Base-by-base conservation (phyloP, 2,888 invertebrate genomes). In the Lycophotia porphyrea region DNA sequence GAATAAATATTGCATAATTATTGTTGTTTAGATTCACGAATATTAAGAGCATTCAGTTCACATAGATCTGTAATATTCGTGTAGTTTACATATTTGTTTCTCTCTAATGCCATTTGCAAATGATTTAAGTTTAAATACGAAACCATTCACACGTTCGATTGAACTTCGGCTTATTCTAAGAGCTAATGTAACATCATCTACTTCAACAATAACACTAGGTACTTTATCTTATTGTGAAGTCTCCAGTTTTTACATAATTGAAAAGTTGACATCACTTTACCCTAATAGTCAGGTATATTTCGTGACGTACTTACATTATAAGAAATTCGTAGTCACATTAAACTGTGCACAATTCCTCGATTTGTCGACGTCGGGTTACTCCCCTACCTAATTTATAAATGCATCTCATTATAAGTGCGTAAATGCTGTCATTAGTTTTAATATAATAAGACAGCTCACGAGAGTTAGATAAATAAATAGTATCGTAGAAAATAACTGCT, bases 311-410 rank as follows among this genome's bases (percentile, higher is more conserved):
- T 82, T 87, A 88, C 82, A 88, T 88, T 90, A 91, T 91, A 90
- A 91, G 92, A 93, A 95, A 95, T 95, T 94, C 95, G 94, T 93
- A 93, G 89, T 93, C 93, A 93, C 93, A 90, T 90, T 85, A 89
- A 90, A 93, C 91, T 92, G 93, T 93, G 94, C 91, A 95, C 95
- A 96, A 96, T 96, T 96, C 96, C 96, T 95, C 92, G 92, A 91
- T 89, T 91, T 87, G 90, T 91, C 91, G 90, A 93, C 91, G 72
- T 88, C 87, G 86, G 86, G 91, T 93, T 91, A 87, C 80, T 88
- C 36, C 60, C 36, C 78, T 81, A 80, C 71, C 73, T 84, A 82
- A 84, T 70, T 82, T 80, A 84, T 88, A 88, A 88, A 88, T 86
- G 87, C 88, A 88, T 88, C 74, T 83, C 73, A 66, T 78, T 80